Percentiles rank a stretch among this genome's conserved stretches.
Evolutionary conservation across 1,140 invertebrate genomes (phyloP).

Genomic region (Neuroterus valhalla): DNA sequence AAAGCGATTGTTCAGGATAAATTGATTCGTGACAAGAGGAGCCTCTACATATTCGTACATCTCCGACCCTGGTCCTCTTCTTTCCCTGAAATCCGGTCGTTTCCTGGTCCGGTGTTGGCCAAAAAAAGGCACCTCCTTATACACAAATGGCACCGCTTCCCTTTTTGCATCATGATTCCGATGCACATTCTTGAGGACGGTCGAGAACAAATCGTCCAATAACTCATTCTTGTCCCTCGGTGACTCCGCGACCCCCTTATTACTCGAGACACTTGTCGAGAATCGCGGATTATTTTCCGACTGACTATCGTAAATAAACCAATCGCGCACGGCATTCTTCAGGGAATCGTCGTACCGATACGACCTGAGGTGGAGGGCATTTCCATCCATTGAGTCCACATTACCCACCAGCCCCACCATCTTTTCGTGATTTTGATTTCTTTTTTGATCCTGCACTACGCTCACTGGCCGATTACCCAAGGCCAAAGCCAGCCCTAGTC

Average conservation of each 20-base stretch:
- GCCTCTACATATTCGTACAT: conserved; percentile 8
- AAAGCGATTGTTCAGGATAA: background rate
- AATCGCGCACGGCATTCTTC: conserved; percentile 51
- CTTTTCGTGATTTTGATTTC: conserved; percentile 21
- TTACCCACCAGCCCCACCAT: conserved; percentile 12
- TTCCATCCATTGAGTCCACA: conserved; percentile 45
- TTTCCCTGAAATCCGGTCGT: background rate
- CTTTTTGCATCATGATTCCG: conserved; percentile 37
- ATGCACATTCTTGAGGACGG: conserved; percentile 47
- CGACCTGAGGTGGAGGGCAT: conserved; percentile 53
- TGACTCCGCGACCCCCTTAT: conserved; percentile 51
- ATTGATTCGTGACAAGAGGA: conserved; percentile 10
- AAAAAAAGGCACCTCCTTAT: conserved; percentile 2
- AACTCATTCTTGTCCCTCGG: conserved; percentile 46
- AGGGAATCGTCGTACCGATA: conserved; percentile 47
- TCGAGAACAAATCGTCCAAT: conserved; percentile 46
- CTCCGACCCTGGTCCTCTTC: background rate
- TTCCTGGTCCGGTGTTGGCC: background rate
- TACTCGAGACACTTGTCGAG: conserved; percentile 46
- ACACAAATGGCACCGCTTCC: background rate
- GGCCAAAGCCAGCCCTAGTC: conserved; percentile 61
- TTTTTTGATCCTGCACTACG: conserved; percentile 46
- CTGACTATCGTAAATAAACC: conserved; percentile 51
- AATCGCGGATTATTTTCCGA: conserved; percentile 47
- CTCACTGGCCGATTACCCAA: conserved; percentile 59